Evolutionary conservation across 2,113 vertebrate genomes (phyloP).

Genomic region (Bufo gargarizans): DNA sequence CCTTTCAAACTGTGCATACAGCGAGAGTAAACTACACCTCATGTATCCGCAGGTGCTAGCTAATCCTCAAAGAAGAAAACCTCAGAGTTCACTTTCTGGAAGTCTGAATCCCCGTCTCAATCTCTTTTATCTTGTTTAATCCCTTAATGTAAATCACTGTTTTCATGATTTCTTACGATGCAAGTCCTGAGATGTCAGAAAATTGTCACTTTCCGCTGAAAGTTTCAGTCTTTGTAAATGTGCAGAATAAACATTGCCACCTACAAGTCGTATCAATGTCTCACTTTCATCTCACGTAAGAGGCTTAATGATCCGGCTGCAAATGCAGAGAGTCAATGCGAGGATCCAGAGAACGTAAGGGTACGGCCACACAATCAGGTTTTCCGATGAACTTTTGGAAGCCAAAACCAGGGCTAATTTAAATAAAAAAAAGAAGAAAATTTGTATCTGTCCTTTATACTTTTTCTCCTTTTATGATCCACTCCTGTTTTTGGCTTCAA

Average conservation of each 20-base stretch:
- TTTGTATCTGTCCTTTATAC: too few relatives aligned
- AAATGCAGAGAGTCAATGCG: not conserved
- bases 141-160: conserved; percentile 29
- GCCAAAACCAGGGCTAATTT: too few relatives aligned
- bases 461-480: too few relatives aligned
- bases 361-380: too few relatives aligned
- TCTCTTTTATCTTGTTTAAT: conserved; percentile 45
- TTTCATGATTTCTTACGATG: conserved; percentile 16
- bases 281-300: conserved; percentile 58
- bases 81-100: not conserved
- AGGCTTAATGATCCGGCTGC: conserved; percentile 22
- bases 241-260: conserved; percentile 17
- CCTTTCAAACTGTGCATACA: too few relatives aligned
- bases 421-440: too few relatives aligned
- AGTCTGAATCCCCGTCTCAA: conserved; percentile 6
- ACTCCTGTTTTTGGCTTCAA: too few relatives aligned
- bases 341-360: too few relatives aligned
- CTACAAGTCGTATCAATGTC: conserved; percentile 47
- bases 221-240: conserved; percentile 10
- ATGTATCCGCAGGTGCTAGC: not conserved
- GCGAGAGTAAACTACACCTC: too few relatives aligned
- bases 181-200: not conserved
- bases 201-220: conserved; percentile 6
- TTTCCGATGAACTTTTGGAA: too few relatives aligned
- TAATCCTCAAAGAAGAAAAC: conserved; percentile 27